Conservation (phyloP, 2,888 invertebrate species). For the Agrilus mali region DNA sequence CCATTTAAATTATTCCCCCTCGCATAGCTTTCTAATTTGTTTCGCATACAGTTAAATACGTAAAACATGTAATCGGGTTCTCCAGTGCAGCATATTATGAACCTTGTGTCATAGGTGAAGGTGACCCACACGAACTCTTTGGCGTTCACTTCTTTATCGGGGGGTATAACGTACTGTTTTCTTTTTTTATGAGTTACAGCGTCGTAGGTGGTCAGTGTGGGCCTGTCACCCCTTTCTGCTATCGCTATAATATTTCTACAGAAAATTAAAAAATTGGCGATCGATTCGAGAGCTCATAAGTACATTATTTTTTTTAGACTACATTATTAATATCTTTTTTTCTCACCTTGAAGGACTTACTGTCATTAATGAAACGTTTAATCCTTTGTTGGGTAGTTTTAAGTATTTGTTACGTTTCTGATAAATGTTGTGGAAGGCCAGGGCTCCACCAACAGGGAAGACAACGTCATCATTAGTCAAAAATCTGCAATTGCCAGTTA, state of each 20-base stretch:
- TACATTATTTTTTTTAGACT: not conserved
- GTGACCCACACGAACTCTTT: constrained; percentile 57
- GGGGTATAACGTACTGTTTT: constrained; percentile 44
- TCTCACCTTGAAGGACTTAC: constrained; percentile 56
- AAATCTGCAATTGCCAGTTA: constrained; percentile 59
- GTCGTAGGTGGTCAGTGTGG: constrained; percentile 60
- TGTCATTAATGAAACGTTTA: constrained; percentile 47
- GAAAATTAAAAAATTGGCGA: constrained; percentile 9
- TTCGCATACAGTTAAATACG: constrained; percentile 72
- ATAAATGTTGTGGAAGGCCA: constrained; percentile 61
- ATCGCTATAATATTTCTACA: constrained; percentile 51
- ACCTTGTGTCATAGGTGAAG: constrained; percentile 74
- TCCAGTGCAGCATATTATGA: constrained; percentile 65
- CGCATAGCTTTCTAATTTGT: constrained; percentile 62
- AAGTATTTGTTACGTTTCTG: constrained; percentile 63
- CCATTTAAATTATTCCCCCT: constrained; percentile 61
- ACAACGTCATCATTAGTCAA: constrained; percentile 62
- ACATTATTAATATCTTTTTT: not conserved
- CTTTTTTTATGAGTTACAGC: constrained; percentile 54
- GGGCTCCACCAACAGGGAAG: constrained; percentile 67
- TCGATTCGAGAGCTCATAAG: not conserved
- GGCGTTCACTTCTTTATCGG: constrained; percentile 34
- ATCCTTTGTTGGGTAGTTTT: constrained; percentile 51
- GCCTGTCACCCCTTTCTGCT: constrained; percentile 50
- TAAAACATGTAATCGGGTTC: constrained; percentile 74